Percentiles rank a stretch among this genome's conserved stretches.
Evolutionary conservation across 1,140 invertebrate species (phyloP).

Genomic region (Proales similis): DNA sequence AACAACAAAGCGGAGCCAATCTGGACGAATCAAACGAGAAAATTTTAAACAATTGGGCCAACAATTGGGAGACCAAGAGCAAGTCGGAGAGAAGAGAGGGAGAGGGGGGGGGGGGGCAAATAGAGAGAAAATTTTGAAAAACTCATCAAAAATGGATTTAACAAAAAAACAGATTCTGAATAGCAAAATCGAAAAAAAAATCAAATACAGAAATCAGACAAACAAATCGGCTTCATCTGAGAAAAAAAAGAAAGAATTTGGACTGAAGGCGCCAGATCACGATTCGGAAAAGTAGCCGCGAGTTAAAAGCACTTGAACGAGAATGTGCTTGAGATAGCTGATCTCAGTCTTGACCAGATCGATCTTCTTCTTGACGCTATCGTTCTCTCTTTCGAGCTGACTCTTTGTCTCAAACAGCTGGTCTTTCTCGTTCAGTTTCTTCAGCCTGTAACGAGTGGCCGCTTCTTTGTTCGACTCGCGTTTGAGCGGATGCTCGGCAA

Average conservation of each 20-base stretch:
- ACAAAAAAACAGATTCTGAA: neutral
- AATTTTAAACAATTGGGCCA: no score
- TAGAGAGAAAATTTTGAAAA: no score
- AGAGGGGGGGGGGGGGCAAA: no score
- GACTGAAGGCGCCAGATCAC: neutral
- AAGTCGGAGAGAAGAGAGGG: no score
- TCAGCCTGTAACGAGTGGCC: conserved; percentile 18
- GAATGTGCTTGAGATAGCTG: conserved; percentile 35
- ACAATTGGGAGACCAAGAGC: no score
- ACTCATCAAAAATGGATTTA: neutral
- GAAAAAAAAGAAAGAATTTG: conserved; percentile 6
- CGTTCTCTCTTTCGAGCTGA: conserved; percentile 34
- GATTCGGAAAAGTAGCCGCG: conserved; percentile 7
- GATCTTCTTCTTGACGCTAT: neutral
- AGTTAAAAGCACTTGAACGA: conserved; percentile 28
- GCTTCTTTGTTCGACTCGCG: conserved; percentile 33
- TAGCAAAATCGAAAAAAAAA: neutral
- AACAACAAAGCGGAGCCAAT: no score
- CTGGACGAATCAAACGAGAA: no score
- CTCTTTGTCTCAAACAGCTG: conserved; percentile 14
- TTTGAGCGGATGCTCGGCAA: conserved; percentile 25
- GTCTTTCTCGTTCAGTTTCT: conserved; percentile 27
- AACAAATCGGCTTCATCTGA: neutral
- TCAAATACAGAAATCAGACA: neutral
- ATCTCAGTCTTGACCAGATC: conserved; percentile 31